Evolutionary conservation across 1,140 invertebrate genomes (phyloP), one percentile per base, ranked within the genome.

Genomic region (Drosophila mojavensis): DNA sequence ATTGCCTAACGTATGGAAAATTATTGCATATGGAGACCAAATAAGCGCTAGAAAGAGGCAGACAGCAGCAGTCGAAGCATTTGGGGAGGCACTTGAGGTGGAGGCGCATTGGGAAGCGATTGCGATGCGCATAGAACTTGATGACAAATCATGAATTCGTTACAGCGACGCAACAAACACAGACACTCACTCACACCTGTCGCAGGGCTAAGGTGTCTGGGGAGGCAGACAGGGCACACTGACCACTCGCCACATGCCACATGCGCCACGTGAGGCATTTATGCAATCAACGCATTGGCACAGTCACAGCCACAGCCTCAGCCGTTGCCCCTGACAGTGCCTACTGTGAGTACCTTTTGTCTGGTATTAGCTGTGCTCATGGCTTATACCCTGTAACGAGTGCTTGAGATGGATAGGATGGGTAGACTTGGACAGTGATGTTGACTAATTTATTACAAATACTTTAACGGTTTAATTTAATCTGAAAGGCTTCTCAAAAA

Each of bases 111-210:
- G 15, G 36, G 36, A 64, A 62, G 53, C 60, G 36, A 39, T 11
- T 11, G 5, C 15, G 43, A 47, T 58, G 65, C 62, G 54, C 73
- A 53, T 64, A 78, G 84, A 69, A 89, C 73, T 68, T 70, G 73
- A 83, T 75, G 66, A 83, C 83, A 89, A 88, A 88, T 89, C 77
- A 83, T 74, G 79, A 81, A 79, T 81, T 85, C 81, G 70, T 84
- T 56, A 81, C 51, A 68, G 20, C 59, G 68, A 53, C 65, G 64
- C 72, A 80, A 28, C 50, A 24, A 54, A 28, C 28, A 20, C 53
- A 20, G 13, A 24, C 20, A 24, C 20, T 24, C 43, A 36, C 33
- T 45, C 66, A 47, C 69, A 72, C 54, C 69, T 72, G 47, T 7
- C 13, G 47, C 1, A 9, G 62, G 11, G 36, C 17, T n/a, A 15